Evolutionary conservation across 2,888 invertebrate species (phyloP), one percentile per base, ranked within the genome.

Genomic region (Scaeva pyrastri): DNA sequence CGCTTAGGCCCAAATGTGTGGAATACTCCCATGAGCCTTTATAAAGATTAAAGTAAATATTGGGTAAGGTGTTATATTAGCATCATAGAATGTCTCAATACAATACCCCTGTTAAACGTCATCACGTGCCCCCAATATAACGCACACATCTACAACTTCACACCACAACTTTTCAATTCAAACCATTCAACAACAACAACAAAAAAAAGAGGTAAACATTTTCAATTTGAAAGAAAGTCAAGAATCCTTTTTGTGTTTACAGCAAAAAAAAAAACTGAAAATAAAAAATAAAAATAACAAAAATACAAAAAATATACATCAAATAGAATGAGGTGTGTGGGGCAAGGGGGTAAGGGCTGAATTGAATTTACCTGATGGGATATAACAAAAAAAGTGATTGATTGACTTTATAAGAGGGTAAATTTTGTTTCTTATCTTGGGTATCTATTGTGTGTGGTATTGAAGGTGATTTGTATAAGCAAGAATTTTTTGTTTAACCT

Each of bases 301-400:
- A 31, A 31, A 31, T 31, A n/a, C n/a, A n/a, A n/a, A n/a, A n/a
- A 31, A 31, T 31, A 31, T 31, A 31, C 8, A 31, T 31, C 31
- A 31, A 31, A 31, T 31, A 31, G 31, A 31, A 31, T 7, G 5
- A 31, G 31, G 31, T 31, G 31, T 8, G 31, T 7, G 31, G 8
- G 31, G n/a, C n/a, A n/a, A 36, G 41, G 36, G 16, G 14, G 41
- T 21, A 4, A 68, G 1, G 14, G 21, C 23, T 62, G 55, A 66
- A 79, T 73, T 48, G 58, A 73, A 73, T 79, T 79, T 79, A 48
- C 50, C 73, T 74, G 80, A 74, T 68, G 60, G 68, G 68, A 74
- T 80, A 58, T 31, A 45, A n/a, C n/a, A n/a, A n/a, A n/a, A 74
- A 66, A 74, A 74, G 68, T 80, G 80, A 80, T 80, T 80, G 80